Evolutionary conservation across 37 sponge, comb jelly and placozoan genomes (phyloP).

Genomic region (Halisarca cf. caerulea): DNA sequence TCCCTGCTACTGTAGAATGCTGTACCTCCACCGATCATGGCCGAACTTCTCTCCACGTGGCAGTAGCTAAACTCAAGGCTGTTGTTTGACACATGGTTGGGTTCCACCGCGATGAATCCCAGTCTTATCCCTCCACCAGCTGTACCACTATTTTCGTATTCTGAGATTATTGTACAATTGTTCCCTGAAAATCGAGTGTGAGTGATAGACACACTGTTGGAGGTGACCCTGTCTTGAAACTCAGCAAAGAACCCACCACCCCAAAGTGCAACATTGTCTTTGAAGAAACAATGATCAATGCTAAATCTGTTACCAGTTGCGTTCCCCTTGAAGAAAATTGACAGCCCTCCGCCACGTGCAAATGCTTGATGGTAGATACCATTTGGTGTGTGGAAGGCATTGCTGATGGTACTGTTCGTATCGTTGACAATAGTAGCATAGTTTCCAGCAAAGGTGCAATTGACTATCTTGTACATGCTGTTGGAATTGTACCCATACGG

Average conservation of each 20-base stretch:
- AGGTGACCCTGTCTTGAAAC: conserved; percentile 38
- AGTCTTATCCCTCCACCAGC: conserved; percentile 47
- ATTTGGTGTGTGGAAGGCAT: conserved; percentile 7
- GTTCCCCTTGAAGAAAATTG: conserved; percentile 49
- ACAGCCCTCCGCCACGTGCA: conserved; percentile 60
- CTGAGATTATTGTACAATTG: neutral
- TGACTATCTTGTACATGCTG: conserved; percentile 20
- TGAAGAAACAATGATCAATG: conserved; percentile 25
- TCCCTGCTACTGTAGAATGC: conserved; percentile 15
- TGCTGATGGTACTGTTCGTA: neutral
- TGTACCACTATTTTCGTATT: conserved; percentile 6
- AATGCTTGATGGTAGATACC: conserved; percentile 29
- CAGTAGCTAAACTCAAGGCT: neutral
- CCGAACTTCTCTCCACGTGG: neutral
- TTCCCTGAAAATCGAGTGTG: neutral
- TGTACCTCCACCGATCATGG: conserved; percentile 52
- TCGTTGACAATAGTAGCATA: neutral
- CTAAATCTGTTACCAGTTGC: conserved; percentile 6
- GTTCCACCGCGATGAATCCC: conserved; percentile 13
- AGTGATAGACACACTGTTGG: conserved; percentile 21
- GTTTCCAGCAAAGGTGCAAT: conserved; percentile 44
- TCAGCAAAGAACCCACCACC: conserved; percentile 50
- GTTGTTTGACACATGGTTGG: conserved; percentile 4
- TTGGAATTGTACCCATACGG: neutral
- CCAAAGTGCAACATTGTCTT: conserved; percentile 18